phyloP scores from a whole-genome alignment of 2,797 vertebrate species.

The Euphonia xanthogaster region DNA sequence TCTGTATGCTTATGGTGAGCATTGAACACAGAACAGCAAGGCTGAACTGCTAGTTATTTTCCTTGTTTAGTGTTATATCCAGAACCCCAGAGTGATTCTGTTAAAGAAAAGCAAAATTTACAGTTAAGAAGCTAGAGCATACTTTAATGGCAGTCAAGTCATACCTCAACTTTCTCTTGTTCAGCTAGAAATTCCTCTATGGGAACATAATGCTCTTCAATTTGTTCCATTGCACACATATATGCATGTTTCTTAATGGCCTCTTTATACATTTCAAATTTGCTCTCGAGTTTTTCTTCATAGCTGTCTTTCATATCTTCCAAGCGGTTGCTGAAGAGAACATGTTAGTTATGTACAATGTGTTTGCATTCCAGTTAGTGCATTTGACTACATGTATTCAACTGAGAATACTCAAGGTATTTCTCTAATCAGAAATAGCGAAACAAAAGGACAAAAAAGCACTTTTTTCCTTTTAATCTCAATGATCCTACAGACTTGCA shows the following conservation, averaged over 20 bases:
- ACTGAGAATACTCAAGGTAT: not conserved
- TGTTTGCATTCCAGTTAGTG: not conserved
- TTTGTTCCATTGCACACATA: slow-evolving; percentile 82
- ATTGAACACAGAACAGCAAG: not conserved
- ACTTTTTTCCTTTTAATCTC: not conserved
- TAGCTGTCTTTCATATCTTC: slow-evolving; percentile 87
- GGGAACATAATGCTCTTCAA: slow-evolving; percentile 86
- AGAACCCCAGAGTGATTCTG: not conserved
- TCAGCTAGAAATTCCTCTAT: slow-evolving; percentile 85
- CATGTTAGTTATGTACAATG: not conserved
- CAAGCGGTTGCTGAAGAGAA: slow-evolving; percentile 78
- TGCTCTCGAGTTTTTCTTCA: slow-evolving; percentile 88
- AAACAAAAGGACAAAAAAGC: not conserved
- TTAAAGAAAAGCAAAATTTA: not conserved
- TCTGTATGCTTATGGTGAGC: not conserved
- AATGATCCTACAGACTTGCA: not conserved
- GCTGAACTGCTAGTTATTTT: not conserved
- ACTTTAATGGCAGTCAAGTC: not conserved
- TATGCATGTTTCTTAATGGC: slow-evolving; percentile 90
- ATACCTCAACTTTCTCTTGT: slow-evolving; percentile 85
- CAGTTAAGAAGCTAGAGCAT: not conserved
- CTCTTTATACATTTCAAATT: slow-evolving; percentile 91
- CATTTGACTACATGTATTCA: not conserved
- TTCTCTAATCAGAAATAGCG: not conserved
- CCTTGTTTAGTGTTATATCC: not conserved